Percentiles rank a stretch among this genome's conserved stretches.
phyloP scores from a whole-genome alignment of 2,888 invertebrate genomes.

The Allygus modestus region DNA sequence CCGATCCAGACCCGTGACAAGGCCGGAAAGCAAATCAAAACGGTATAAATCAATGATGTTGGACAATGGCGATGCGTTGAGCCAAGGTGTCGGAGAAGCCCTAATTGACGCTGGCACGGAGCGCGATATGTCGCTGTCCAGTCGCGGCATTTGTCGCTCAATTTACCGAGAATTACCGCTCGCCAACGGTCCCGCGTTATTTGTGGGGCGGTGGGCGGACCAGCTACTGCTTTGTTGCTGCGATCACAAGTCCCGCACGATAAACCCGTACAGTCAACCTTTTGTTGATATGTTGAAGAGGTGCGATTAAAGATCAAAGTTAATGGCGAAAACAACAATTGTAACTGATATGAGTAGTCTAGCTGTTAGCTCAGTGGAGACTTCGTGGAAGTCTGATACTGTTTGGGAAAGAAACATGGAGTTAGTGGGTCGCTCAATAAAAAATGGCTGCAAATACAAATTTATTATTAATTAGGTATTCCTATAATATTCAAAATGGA shows the following conservation, averaged over 20 bases:
- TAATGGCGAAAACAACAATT: not conserved
- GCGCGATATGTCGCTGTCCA: not conserved
- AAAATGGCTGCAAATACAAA: too few relatives aligned
- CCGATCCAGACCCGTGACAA: not conserved
- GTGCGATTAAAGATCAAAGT: slow-evolving; percentile 12
- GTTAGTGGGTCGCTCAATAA: too few relatives aligned
- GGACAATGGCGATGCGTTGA: not conserved
- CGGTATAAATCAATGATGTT: not conserved
- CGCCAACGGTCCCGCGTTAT: slow-evolving; percentile 6
- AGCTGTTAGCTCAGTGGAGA: too few relatives aligned
- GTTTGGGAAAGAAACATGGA: too few relatives aligned
- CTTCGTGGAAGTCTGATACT: too few relatives aligned
- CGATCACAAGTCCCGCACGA: not conserved
- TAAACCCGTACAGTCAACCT: not conserved
- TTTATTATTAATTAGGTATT: too few relatives aligned
- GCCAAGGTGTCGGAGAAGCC: not conserved
- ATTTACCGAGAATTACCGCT: slow-evolving; percentile 45
- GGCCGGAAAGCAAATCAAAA: slow-evolving; percentile 22
- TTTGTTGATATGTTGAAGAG: not conserved
- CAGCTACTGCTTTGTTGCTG: not conserved
- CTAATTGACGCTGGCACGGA: slow-evolving; percentile 22
- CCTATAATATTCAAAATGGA: too few relatives aligned
- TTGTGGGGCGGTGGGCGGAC: slow-evolving; percentile 23
- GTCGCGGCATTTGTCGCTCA: slow-evolving; percentile 46
- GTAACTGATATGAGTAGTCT: too few relatives aligned